Evolutionary conservation across 2,888 invertebrate species (phyloP).

Genomic region (Eristalinus sepulchralis): DNA sequence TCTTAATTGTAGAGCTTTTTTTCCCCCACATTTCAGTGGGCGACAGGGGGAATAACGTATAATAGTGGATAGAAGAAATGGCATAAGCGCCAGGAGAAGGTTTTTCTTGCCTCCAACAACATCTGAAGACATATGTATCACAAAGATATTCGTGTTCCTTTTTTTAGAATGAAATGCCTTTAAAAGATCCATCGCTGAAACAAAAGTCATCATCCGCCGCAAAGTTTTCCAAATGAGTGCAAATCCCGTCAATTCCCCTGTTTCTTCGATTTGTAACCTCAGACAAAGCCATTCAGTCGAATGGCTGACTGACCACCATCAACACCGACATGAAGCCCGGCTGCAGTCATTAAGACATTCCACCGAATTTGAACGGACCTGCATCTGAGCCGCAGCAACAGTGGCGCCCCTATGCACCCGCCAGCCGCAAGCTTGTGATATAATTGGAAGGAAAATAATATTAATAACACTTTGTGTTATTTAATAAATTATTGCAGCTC

Average conservation of each 20-base stretch:
- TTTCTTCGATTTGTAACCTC: neutral
- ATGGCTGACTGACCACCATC: neutral
- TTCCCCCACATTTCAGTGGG: no score
- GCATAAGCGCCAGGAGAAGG: no score
- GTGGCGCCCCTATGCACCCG: neutral
- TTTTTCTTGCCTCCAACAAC: no score
- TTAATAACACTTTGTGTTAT: conserved; percentile 59
- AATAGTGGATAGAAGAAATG: no score
- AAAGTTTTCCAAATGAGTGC: neutral
- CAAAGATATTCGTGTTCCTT: no score
- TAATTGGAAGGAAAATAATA: conserved; percentile 51
- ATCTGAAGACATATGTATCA: no score
- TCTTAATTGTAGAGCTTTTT: no score
- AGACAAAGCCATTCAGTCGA: neutral
- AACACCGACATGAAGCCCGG: neutral
- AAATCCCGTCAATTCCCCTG: neutral
- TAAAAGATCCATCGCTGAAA: no score
- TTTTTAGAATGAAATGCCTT: no score
- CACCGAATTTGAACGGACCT: conserved; percentile 31
- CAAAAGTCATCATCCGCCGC: no score
- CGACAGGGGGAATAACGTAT: no score
- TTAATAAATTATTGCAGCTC: conserved; percentile 53
- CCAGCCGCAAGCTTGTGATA: conserved; percentile 16
- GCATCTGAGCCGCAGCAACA: conserved; percentile 8
- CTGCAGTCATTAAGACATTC: neutral